Evolutionary conservation across 2,888 invertebrate species (phyloP).

Genomic region (Fragum sueziense): DNA sequence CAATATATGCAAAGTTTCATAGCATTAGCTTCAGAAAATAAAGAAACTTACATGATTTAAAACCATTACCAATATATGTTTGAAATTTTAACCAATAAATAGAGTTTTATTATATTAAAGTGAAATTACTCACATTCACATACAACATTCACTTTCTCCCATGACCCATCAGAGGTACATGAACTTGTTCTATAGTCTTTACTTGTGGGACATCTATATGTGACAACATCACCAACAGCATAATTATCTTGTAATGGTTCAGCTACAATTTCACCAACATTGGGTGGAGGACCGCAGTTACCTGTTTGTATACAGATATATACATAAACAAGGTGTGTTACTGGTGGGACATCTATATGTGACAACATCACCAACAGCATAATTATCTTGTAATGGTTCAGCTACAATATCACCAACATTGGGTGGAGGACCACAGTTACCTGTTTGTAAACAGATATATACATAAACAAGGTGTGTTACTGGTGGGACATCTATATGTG

Average conservation of each 20-base stretch:
- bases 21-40: no score
- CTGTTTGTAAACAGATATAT: background rate
- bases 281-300: background rate
- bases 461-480: background rate
- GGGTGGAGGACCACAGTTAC: background rate
- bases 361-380: conserved; percentile 17
- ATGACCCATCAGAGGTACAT: conserved; percentile 22
- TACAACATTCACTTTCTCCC: conserved; percentile 14
- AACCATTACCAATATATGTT: no score
- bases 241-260: background rate
- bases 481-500: conserved; percentile 16
- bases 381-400: background rate
- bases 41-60: no score
- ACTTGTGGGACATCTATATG: conserved; percentile 13
- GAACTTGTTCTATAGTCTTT: conserved; percentile 18
- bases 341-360: conserved; percentile 17
- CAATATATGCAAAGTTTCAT: no score
- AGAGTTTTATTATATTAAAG: no score
- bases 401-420: background rate
- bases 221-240: conserved; percentile 19
- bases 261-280: background rate
- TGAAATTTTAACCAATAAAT: no score
- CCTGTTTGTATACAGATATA: background rate
- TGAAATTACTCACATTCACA: conserved; percentile 15
- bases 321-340: background rate